phyloP scores from a whole-genome alignment of 2,888 invertebrate genomes.

The Pachymerium ferrugineum region DNA sequence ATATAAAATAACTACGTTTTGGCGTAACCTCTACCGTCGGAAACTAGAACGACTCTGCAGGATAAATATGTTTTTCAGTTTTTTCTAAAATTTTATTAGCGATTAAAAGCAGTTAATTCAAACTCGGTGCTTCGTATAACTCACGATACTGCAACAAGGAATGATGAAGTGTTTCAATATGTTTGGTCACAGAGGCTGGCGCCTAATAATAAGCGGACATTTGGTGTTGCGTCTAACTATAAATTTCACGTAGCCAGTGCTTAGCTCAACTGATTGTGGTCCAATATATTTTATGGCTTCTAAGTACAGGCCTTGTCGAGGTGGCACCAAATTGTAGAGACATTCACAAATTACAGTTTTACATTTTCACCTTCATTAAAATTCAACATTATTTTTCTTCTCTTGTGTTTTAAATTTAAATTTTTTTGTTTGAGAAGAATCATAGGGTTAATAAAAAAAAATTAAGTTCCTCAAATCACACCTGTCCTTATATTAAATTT shows the following conservation, averaged over 20 bases:
- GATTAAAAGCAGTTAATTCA: neutral
- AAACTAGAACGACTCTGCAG: too few relatives aligned
- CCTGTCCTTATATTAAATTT: neutral
- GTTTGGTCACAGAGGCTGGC: conserved; percentile 13
- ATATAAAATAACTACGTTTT: too few relatives aligned
- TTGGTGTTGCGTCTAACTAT: conserved; percentile 5
- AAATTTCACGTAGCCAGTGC: neutral
- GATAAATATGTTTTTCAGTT: too few relatives aligned
- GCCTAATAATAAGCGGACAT: conserved; percentile 13
- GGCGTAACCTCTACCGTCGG: too few relatives aligned
- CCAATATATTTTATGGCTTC: conserved; percentile 13
- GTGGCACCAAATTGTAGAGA: conserved; percentile 3
- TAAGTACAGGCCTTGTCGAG: conserved; percentile 7
- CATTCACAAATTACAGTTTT: conserved; percentile 13
- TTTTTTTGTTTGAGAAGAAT: neutral
- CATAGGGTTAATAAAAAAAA: neutral
- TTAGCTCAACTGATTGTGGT: neutral
- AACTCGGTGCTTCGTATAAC: neutral
- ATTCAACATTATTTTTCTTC: neutral
- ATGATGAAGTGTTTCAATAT: conserved; percentile 8
- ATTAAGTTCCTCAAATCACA: conserved; percentile 1
- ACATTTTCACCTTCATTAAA: conserved; percentile 13
- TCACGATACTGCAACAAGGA: neutral
- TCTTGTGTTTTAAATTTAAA: neutral
- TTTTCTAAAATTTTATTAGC: neutral